Conservation (phyloP, 2,888 invertebrate species). For the Rotaria sp. region DNA sequence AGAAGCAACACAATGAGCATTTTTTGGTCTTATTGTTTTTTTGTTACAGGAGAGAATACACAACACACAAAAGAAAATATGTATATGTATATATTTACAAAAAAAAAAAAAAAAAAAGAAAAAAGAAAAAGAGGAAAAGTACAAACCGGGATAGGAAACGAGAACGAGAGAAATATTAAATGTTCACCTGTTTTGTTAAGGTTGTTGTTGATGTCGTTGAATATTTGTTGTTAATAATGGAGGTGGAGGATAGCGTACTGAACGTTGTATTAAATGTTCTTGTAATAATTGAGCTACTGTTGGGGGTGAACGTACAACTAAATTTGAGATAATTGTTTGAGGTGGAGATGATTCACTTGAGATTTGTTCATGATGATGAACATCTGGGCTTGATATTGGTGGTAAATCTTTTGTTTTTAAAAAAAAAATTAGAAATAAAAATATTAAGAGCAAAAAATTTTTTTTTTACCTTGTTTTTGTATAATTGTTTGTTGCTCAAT, state of each 20-base stretch:
- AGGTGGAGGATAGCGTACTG: not conserved
- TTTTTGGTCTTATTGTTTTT: not conserved
- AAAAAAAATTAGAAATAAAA: not conserved
- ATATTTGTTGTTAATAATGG: not conserved
- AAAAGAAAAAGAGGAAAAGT: not conserved
- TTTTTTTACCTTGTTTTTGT: not conserved
- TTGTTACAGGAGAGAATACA: not conserved
- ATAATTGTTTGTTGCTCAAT: not conserved
- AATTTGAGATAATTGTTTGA: not conserved
- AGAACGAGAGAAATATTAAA: not conserved
- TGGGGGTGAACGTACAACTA: not conserved
- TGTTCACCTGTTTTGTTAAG: not conserved
- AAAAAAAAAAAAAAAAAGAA: not conserved
- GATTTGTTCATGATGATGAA: not conserved
- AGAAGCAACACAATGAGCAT: not conserved
- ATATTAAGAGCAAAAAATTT: no score
- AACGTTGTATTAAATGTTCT: constrained; percentile 1
- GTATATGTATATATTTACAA: not conserved
- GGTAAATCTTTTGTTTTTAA: not conserved
- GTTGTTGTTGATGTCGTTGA: constrained; percentile 4
- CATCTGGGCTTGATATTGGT: not conserved
- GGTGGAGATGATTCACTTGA: not conserved
- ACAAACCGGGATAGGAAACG: constrained; percentile 2
- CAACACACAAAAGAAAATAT: constrained; percentile 1
- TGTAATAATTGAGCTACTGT: not conserved